A percentile compares a stretch with the other conserved stretches of the same genome.
phyloP scores from a whole-genome alignment of 2,113 vertebrate genomes.

The Oncorhynchus nerka region DNA sequence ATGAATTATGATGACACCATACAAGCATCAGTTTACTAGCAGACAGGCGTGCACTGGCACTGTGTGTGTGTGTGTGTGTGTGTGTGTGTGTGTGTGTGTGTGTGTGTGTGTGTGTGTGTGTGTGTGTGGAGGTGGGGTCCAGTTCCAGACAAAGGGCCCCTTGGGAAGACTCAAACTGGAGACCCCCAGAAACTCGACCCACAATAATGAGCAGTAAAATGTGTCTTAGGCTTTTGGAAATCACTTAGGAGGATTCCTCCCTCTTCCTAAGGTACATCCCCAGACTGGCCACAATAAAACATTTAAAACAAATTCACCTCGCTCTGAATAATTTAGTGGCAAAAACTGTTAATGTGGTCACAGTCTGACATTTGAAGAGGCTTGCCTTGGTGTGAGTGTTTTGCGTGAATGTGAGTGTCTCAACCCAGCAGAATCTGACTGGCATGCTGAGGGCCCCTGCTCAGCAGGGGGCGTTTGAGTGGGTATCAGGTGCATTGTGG shows the following conservation, averaged over 20 bases:
- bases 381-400: conserved; percentile 3
- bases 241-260: conserved; percentile 56
- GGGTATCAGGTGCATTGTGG: conserved; percentile 44
- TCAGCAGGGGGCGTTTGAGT: conserved; percentile 17
- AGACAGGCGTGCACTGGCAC: conserved; percentile 21
- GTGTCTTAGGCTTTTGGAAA: conserved; percentile 41
- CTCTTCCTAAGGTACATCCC: conserved; percentile 64
- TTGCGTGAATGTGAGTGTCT: not conserved
- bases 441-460: not conserved
- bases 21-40: conserved; percentile 27
- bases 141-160: not conserved
- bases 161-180: conserved; percentile 34
- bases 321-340: conserved; percentile 69
- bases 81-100: no score
- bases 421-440: not conserved
- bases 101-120: no score
- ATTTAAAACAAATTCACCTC: conserved; percentile 66
- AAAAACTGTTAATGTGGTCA: conserved; percentile 49
- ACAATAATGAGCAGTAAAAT: conserved; percentile 51
- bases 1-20: conserved; percentile 30
- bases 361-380: conserved; percentile 51
- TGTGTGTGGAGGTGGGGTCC: not conserved
- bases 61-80: not conserved
- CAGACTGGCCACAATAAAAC: conserved; percentile 74
- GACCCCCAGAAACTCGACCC: conserved; percentile 7